A percentile compares a stretch with the other conserved stretches of the same genome.
Conservation (phyloP, 2,113 vertebrate genomes). For the Scophthalmus maximus region DNA sequence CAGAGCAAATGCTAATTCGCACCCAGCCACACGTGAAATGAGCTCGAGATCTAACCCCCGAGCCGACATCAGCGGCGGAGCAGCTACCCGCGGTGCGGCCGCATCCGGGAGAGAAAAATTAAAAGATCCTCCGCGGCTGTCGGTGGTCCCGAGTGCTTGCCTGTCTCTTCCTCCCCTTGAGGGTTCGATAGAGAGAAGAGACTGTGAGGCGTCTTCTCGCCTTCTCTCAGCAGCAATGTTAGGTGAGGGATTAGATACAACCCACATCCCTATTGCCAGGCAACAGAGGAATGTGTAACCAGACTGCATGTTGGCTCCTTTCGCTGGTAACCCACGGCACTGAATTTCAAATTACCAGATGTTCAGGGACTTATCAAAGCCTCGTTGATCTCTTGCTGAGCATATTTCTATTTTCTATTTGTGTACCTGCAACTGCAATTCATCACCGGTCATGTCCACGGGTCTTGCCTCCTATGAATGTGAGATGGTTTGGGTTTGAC, state of each 20-base stretch:
- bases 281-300: conserved; percentile 64
- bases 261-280: conserved; percentile 71
- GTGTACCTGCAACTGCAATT: conserved; percentile 33
- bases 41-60: conserved; percentile 77
- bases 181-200: conserved; percentile 48
- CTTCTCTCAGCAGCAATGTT: conserved; percentile 54
- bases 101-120: conserved; percentile 70
- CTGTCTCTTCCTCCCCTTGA: conserved; percentile 51
- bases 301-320: conserved; percentile 62
- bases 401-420: conserved; percentile 35
- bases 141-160: conserved; percentile 32
- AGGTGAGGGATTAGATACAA: conserved; percentile 72
- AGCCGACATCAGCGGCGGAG: conserved; percentile 62
- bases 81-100: conserved; percentile 61
- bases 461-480: conserved; percentile 4
- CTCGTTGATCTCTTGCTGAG: conserved; percentile 58
- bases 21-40: conserved; percentile 86
- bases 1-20: conserved; percentile 82
- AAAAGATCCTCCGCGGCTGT: conserved; percentile 70
- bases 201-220: conserved; percentile 45
- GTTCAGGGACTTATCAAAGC: conserved; percentile 73
- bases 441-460: conserved; percentile 10
- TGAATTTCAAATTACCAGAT: conserved; percentile 75
- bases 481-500: conserved; percentile 36
- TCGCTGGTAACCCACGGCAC: conserved; percentile 58